Evolutionary conservation across 2,888 invertebrate species (phyloP), one percentile per base, ranked within the genome.

Genomic region (Brenthis hecate): DNA sequence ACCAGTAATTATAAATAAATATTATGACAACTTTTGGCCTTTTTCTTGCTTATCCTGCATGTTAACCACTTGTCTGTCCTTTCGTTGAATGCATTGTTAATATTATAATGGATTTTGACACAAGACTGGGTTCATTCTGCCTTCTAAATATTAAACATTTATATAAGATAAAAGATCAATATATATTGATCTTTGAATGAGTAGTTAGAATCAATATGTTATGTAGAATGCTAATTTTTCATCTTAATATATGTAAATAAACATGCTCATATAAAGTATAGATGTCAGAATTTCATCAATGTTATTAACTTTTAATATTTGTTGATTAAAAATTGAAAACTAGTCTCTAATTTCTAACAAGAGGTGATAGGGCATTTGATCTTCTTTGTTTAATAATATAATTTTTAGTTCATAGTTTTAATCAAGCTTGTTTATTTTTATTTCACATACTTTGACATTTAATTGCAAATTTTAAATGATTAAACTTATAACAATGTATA

Each of bases 41-140:
- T 91, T 89, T 91, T 89, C 89, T 91, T 89, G 89, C 88, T 88
- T 86, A 80, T 85, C 89, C 90, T 87, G 88, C 88, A 89, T 91
- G 90, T 74, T 81, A 79, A 86, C 84, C 85, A 84, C 62, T 77
- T 73, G 75, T 76, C 81, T 75, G 56, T 75, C 80, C 75, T 81
- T 76, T 80, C 76, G 80, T 74, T 76, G 65, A 63, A 73, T 65
- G 71, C 69, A 66, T 68, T 74, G 61, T 58, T 66, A 56, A 4
- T 28, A 28, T 3, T 68, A 4, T 68, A 47, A 65, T 61, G 56
- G 54, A 58, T 48, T 63, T 65, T 65, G 56, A 57, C 68, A 66
- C 56, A 50, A 23, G 4, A 50, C 32, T 32, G 56, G 16, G 56
- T 56, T 68, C 68, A 57, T 19, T 54, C 23, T 43, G 55, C 54